Evolutionary conservation across 2,113 vertebrate species (phyloP).

Genomic region (Neopipo cinnamomea): DNA sequence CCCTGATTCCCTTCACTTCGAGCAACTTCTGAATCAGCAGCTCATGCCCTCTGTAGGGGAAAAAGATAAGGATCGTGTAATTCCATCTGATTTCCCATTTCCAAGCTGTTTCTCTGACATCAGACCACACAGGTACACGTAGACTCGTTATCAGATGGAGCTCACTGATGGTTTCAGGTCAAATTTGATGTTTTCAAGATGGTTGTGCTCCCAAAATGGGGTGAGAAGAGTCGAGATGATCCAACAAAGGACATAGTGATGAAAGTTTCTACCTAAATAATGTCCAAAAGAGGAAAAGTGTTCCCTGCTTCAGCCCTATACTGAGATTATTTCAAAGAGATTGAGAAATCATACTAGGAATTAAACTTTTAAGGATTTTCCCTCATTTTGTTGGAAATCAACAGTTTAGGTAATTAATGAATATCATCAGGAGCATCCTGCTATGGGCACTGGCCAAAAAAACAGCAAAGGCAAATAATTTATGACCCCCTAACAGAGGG

Average conservation of each 20-base stretch:
- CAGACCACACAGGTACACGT: slow-evolving; percentile 53
- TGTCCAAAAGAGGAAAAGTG: neutral
- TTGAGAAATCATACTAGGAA: neutral
- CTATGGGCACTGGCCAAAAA: neutral
- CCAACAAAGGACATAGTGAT: neutral
- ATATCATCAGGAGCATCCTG: neutral
- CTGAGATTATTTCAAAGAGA: neutral
- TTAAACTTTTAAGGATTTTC: neutral
- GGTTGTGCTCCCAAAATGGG: neutral
- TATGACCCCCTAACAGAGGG: neutral
- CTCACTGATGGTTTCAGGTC: neutral
- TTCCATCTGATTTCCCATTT: slow-evolving; percentile 52
- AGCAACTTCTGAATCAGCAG: neutral
- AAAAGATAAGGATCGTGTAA: slow-evolving; percentile 43
- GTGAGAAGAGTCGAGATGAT: neutral
- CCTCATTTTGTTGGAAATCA: neutral
- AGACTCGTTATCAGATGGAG: slow-evolving; percentile 5
- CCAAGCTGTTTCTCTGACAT: slow-evolving; percentile 29
- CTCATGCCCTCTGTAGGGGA: neutral
- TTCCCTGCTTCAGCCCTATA: neutral
- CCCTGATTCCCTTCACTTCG: neutral
- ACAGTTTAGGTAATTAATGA: neutral
- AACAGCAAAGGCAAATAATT: neutral
- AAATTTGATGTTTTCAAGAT: neutral
- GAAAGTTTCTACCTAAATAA: neutral